These are phyloP conservation scores for Gouania willdenowi DNA, from an alignment of 2,797 vertebrate genomes.

Conservation along the genomic window DNA sequence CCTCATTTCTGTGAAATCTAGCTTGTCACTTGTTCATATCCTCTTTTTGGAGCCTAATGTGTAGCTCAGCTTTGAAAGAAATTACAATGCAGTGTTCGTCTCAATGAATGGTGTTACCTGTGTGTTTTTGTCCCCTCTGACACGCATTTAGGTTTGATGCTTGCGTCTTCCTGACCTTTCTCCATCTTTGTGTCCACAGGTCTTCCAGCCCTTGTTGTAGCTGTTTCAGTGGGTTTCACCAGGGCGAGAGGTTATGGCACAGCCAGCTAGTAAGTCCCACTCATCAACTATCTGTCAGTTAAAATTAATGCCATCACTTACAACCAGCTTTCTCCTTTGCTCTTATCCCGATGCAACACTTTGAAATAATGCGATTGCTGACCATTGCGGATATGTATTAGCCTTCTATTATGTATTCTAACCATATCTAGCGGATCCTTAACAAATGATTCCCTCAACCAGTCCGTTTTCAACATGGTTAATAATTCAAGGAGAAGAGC, in stretches of 20 bases:
- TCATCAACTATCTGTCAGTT: not conserved
- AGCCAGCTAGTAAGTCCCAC: conserved; percentile 88
- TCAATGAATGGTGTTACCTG: too few relatives aligned
- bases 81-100: too few relatives aligned
- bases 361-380: not conserved
- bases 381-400: not conserved
- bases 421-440: too few relatives aligned
- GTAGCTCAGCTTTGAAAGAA: too few relatives aligned
- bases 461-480: not conserved
- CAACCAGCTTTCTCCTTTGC: too few relatives aligned
- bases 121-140: not conserved
- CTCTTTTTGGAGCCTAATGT: too few relatives aligned
- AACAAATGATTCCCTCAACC: not conserved
- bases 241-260: conserved; percentile 97
- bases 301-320: too few relatives aligned
- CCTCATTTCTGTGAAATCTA: too few relatives aligned
- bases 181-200: conserved; percentile 68
- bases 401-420: not conserved
- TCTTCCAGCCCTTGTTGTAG: conserved; percentile 94
- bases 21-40: too few relatives aligned
- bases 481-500: conserved; percentile 11
- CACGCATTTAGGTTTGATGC: too few relatives aligned
- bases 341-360: not conserved
- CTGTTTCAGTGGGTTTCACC: conserved; percentile 96
- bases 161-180: conserved; percentile 22